Evolutionary conservation across 1,140 invertebrate species (phyloP).

Genomic region (Stegodyphus mimosarum): DNA sequence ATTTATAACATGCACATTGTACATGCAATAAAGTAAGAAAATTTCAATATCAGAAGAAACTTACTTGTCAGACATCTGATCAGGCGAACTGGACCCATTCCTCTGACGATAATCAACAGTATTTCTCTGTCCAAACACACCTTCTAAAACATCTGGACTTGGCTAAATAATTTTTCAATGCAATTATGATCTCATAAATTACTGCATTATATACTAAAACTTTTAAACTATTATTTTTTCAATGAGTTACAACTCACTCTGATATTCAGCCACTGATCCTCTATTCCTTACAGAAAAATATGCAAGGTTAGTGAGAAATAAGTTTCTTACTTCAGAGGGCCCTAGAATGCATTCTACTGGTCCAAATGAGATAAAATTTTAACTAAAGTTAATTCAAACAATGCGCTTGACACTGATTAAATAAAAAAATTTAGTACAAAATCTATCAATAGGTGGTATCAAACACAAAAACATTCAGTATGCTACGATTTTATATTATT

Average conservation of each 20-base stretch:
- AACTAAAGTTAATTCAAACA: neutral
- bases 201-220: no score
- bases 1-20: neutral
- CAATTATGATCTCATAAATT: no score
- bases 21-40: no score
- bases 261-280: no score
- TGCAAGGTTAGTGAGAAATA: no score
- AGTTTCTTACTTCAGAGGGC: neutral
- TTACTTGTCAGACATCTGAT: conserved; percentile 72
- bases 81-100: conserved; percentile 74
- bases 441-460: neutral
- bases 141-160: conserved; percentile 59
- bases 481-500: neutral
- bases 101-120: conserved; percentile 63
- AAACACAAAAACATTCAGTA: neutral
- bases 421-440: neutral
- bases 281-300: no score
- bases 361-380: neutral
- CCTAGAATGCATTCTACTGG: neutral
- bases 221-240: no score
- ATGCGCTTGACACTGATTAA: neutral
- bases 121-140: conserved; percentile 14
- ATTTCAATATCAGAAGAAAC: neutral
- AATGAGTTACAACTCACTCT: no score
- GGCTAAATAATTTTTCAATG: neutral